phyloP scores from a whole-genome alignment of 2,888 invertebrate species.

The Ceriagrion tenellum region DNA sequence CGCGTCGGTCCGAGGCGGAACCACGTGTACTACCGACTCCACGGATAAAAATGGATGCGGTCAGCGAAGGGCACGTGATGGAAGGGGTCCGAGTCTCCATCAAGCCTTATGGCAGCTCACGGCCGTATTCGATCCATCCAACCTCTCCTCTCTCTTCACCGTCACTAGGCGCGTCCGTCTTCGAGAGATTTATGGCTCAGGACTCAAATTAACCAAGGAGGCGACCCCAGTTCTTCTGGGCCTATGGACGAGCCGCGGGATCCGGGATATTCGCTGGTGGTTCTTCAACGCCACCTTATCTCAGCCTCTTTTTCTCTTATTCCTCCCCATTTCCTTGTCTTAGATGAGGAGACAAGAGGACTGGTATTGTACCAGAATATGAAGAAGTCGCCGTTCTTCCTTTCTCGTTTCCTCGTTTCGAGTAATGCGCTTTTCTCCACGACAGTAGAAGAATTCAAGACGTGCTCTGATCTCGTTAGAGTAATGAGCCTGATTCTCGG shows the following conservation, averaged over 20 bases:
- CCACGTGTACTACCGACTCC: not conserved
- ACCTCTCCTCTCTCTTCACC: not conserved
- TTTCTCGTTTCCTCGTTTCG: not conserved
- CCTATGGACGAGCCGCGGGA: not conserved
- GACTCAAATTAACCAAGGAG: not conserved
- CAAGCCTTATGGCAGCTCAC: not conserved
- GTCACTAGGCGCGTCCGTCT: not conserved
- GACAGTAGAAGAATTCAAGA: not conserved
- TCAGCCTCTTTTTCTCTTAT: not conserved
- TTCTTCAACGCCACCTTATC: not conserved
- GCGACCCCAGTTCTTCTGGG: not conserved
- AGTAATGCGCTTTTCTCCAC: not conserved
- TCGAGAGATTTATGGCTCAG: not conserved
- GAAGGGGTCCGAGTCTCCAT: not conserved
- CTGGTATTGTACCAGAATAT: not conserved
- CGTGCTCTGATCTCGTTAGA: not conserved
- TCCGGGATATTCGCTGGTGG: not conserved
- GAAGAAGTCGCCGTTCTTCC: not conserved
- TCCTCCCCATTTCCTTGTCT: not conserved
- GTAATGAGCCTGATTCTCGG: not conserved
- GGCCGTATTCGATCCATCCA: not conserved
- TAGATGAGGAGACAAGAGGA: not conserved
- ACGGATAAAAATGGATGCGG: slow-evolving; percentile 3
- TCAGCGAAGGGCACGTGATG: not conserved
- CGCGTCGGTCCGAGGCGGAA: not conserved